Evolutionary conservation across 2,113 vertebrate genomes (phyloP), one percentile per base, ranked within the genome.

Genomic region (Neolamprologus fasciatus): DNA sequence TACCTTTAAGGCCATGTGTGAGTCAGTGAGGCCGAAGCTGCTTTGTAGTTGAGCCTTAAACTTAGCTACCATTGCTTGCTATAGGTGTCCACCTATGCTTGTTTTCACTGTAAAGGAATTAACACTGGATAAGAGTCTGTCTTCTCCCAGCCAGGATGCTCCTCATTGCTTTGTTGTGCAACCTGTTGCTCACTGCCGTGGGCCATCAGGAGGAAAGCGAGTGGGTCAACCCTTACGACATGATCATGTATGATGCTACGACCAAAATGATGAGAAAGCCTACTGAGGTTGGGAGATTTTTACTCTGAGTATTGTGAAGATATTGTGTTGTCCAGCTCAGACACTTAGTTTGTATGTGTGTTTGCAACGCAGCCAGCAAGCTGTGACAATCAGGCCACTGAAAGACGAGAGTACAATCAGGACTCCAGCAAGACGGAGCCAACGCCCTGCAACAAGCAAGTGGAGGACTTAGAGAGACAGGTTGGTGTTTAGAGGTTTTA

Each of bases 171-270:
- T 53, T 21, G 51, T 53, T 53, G 51, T 53, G 51, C 51, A 53
- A 53, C 51, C 51, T 21, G 51, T 53, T 53, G 51, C 51, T 53
- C 51, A n/a, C 51, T 53, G 51, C 51, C 9, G 9, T 53, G 51
- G 19, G 51, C 19, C 51, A 53, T 3, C 19, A 4, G 51, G 51
- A 53, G 2, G 19, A 1, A 2, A 10, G 9, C 51, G 0, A 53
- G 51, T 53, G 51, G 19, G 1, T 53, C 2, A 0, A 53, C 51
- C 51, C 5, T n/a, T 53, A 53, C 5, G 1, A 53, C 51, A 53
- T 53, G 51, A 53, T 0, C 1, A 53, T n/a, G 19, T 53, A 53
- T 53, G 50, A 53, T 53, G 2, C 9, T 10, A 53, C 9, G 9
- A 53, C 50, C 3, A 53, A 53, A 53, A 1, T 0, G 19, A n/a